These are phyloP conservation scores for Acanthurus lineatus DNA, from an alignment of 2,797 vertebrate genomes.

Conservation along the genomic window DNA sequence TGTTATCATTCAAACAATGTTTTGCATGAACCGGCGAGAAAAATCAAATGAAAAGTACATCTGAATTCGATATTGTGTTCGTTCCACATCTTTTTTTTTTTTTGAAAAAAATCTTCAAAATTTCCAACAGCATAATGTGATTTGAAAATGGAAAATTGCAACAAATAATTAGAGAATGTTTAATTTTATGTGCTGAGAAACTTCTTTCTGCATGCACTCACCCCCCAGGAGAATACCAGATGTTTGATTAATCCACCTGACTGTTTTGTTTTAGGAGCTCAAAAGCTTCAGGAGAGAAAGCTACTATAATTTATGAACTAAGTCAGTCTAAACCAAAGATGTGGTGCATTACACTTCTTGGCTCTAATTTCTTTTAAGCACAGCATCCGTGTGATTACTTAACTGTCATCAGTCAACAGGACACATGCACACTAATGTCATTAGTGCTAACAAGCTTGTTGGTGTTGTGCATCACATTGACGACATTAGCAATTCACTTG, in stretches of 20 bases:
- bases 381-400: conserved; percentile 78
- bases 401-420: conserved; percentile 80
- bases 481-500: conserved; percentile 36
- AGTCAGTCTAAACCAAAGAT: conserved; percentile 38
- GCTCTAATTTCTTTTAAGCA: conserved; percentile 73
- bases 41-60: not conserved
- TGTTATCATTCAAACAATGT: conserved; percentile 4
- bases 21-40: not conserved
- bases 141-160: conserved; percentile 20
- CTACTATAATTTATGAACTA: conserved; percentile 33
- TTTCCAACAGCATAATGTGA: conserved; percentile 7
- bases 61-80: not conserved
- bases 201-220: conserved; percentile 22
- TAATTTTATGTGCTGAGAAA: conserved; percentile 42
- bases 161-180: conserved; percentile 41
- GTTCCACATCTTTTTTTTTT: not conserved
- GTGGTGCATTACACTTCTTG: conserved; percentile 37
- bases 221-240: conserved; percentile 39
- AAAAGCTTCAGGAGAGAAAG: conserved; percentile 21
- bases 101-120: too few relatives aligned
- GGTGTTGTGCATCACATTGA: conserved; percentile 75
- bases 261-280: conserved; percentile 47
- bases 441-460: conserved; percentile 80
- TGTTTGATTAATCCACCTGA: conserved; percentile 56
- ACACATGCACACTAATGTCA: conserved; percentile 77